Conservation (phyloP, 2,113 vertebrate species). For the Felis catus region F.catus_Fca126_mat1.0 CM031416.1:138073501-138074000, state of each 20-base stretch:
- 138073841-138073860: not conserved
- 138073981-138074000: not conserved
- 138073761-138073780: not conserved
- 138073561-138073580: not conserved
- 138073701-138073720: not conserved
- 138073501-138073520: not conserved
- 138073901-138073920: not conserved
- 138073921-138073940: not conserved
- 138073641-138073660: not conserved
- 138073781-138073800: not conserved
- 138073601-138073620: not conserved
- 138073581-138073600: not conserved
- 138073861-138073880: not conserved
- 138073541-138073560: not conserved
- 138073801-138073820: not conserved
- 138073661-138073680: not conserved
- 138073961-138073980: not conserved
- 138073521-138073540: not conserved
- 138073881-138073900: not conserved
- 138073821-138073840: not conserved
- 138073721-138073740: not conserved
- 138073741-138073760: not conserved
- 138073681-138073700: not conserved
- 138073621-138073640: not conserved
- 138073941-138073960: not conserved